Percentiles rank a stretch among this genome's conserved stretches.
Conservation (phyloP, 2,113 vertebrate genomes). For the Donacobius atricapilla region DNA sequence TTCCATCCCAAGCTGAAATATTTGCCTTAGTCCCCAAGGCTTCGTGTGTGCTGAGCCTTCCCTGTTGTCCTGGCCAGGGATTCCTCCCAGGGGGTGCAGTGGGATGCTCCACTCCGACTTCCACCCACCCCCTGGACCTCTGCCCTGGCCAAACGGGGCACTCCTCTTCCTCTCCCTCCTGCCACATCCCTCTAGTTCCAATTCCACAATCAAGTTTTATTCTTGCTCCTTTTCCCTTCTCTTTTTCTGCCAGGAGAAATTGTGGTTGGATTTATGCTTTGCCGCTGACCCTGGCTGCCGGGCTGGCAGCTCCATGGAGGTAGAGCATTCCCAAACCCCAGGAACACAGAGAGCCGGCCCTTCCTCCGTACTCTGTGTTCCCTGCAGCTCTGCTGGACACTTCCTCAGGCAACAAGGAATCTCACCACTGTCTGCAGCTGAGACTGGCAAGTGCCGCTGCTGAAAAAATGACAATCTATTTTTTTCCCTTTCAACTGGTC, state of each 20-base stretch:
- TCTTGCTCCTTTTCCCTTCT: not conserved
- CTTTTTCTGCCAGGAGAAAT: not conserved
- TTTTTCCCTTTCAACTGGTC: not conserved
- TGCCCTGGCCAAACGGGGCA: fast-evolving
- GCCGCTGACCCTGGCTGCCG: not conserved
- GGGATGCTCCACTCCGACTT: not conserved
- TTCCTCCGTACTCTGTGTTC: constrained; percentile 9
- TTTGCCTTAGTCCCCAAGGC: not conserved
- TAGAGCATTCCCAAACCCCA: not conserved
- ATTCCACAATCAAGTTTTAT: not conserved
- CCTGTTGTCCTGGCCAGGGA: not conserved
- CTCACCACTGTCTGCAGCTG: not conserved
- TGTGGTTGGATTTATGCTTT: not conserved
- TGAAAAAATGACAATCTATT: not conserved
- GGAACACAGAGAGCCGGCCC: not conserved
- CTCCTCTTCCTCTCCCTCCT: not conserved
- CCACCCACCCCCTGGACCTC: not conserved
- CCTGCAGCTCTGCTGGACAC: constrained; percentile 41
- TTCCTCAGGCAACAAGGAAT: constrained; percentile 30
- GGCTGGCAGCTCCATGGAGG: not conserved
- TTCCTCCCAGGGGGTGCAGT: not conserved
- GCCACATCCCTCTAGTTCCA: not conserved
- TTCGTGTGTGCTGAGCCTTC: not conserved
- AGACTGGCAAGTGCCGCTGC: not conserved
- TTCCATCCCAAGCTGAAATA: not conserved